Conservation (phyloP, 2,797 vertebrate species). For the Lepidocolaptes lacrymiger region DNA sequence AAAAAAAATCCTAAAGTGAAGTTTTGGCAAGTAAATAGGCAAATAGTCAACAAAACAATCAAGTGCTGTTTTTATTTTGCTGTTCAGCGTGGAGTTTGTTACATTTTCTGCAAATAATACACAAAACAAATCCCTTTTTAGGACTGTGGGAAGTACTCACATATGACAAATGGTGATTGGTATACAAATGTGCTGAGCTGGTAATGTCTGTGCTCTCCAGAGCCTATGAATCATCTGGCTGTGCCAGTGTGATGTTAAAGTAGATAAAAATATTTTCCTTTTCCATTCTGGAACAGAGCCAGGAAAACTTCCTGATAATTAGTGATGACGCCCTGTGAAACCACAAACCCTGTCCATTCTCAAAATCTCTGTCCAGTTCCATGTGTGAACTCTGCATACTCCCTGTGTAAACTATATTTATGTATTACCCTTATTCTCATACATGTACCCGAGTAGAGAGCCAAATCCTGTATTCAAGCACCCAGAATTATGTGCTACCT, state of each 20-base stretch:
- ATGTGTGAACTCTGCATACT: not conserved
- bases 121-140: constrained; percentile 62
- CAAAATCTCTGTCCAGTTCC: not conserved
- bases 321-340: not conserved
- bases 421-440: not conserved
- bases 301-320: not conserved
- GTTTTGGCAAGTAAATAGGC: constrained; percentile 59
- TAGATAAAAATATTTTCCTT: constrained; percentile 38
- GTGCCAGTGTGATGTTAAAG: constrained; percentile 13
- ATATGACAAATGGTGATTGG: constrained; percentile 71
- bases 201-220: constrained; percentile 60
- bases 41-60: constrained; percentile 44
- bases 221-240: constrained; percentile 61
- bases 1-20: constrained; percentile 45
- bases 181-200: constrained; percentile 69
- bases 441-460: not conserved
- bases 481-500: not conserved
- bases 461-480: not conserved
- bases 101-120: constrained; percentile 41
- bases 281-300: not conserved
- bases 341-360: not conserved
- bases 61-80: constrained; percentile 55
- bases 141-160: constrained; percentile 60
- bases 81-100: constrained; percentile 35
- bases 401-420: not conserved